Evolutionary conservation across 2,888 invertebrate genomes (phyloP), one percentile per base, ranked within the genome.

Genomic region (Apodemia duryi): DNA sequence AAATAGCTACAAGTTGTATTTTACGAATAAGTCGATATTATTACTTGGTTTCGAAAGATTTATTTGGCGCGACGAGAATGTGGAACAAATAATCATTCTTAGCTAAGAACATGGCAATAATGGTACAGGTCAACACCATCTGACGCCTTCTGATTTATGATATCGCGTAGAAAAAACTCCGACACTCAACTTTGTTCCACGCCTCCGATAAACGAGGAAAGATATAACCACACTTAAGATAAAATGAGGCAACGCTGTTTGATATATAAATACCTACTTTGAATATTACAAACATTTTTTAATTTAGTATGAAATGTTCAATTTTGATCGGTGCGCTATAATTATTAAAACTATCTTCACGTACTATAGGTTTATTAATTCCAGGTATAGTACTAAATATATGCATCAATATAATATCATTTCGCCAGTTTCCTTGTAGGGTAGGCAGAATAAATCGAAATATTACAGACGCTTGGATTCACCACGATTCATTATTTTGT

Each of bases 71-170:
- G 64, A 57, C 43, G 60, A 64, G 57, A 64, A 64, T 60, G 64
- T 64, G 46, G 46, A 63, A 61, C 35, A 74, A 80, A 84, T 85
- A 86, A 86, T 86, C 85, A 85, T 84, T 85, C 84, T 85, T 81
- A 78, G 84, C 80, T 81, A 76, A 84, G 77, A 83, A 85, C 85
- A 86, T 83, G 80, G 86, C 85, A 86, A 87, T 87, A 87, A 86
- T 86, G 82, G 86, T 84, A 77, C 78, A 83, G 87, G 86, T 86
- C 88, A 88, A 86, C 86, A 83, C 84, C 88, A 88, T 86, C 83
- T 88, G 88, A 81, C 79, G 85, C 85, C 83, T 71, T 71, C 84
- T 88, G 88, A 88, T 89, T 88, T 89, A 89, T 86, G 84, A 85
- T 81, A 82, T 81, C 75, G 81, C 72, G 54, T 54, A 79, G 78